These are phyloP conservation scores for Pantherophis vulpinus DNA, from an alignment of 2,797 vertebrate species.

Conservation along the genomic window DNA sequence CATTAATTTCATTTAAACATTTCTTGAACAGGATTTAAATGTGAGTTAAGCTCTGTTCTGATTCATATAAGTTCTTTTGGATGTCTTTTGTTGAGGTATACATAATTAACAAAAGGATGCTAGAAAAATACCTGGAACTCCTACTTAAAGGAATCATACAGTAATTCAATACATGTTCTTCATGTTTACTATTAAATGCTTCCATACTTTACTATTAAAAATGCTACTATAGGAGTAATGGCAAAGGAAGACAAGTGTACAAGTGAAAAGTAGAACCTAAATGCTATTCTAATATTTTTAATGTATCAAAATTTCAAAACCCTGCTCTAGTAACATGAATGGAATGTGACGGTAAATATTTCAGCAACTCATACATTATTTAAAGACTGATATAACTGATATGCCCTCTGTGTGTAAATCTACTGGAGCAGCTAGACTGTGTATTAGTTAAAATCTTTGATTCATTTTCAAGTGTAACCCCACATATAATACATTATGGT, in stretches of 20 bases:
- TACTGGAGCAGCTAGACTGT: not conserved
- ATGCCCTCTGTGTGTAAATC: not conserved
- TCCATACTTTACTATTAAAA: not conserved
- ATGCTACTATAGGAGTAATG: not conserved
- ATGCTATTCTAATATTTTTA: not conserved
- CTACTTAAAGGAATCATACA: not conserved
- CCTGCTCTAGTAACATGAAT: no score
- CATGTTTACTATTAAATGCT: not conserved
- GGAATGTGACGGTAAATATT: not conserved
- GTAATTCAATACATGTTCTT: not conserved
- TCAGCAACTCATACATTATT: not conserved
- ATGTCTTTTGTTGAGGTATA: not conserved
- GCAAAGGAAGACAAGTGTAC: not conserved
- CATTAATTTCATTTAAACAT: not conserved
- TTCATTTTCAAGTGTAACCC: not conserved
- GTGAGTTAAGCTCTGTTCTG: not conserved
- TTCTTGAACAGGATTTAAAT: not conserved
- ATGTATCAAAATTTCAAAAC: not conserved
- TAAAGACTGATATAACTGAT: not conserved
- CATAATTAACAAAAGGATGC: constrained; percentile 29
- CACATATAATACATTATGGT: not conserved
- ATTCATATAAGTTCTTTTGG: constrained; percentile 3
- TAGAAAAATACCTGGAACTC: not conserved
- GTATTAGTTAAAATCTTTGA: not conserved
- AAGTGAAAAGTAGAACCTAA: not conserved